Evolutionary conservation across 2,888 invertebrate species (phyloP), one percentile per base, ranked within the genome.

Genomic region (Helicoverpa assulta): DNA sequence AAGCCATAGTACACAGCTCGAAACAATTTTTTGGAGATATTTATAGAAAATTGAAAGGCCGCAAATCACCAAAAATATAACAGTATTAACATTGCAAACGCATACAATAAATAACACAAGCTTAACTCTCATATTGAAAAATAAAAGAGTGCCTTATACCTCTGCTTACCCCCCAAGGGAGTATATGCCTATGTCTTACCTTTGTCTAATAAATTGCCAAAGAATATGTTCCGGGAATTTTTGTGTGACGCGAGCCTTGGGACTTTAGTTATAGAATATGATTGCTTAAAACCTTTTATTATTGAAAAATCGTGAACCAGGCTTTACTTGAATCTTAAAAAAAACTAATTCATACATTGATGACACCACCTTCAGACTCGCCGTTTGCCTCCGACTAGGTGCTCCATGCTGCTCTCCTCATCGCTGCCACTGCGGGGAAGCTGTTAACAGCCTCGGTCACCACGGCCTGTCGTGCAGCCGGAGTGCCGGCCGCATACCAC

Each of bases 121-220:
- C 21, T 72, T 50, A 50, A 14, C 16, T 29, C n/a, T 29, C 40
- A 58, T 54, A 65, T 21, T 58, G 12, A 12, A 43, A 43, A 50
- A 58, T 54, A 21, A 51, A 40, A 50, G 29, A 16, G 5, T 50
- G 53, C n/a, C 21, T 21, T 40, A 43, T 6, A 21, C 55, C 33
- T 50, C 50, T 54, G 40, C 16, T 14, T 18, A 10, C 40, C 47
- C 18, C 68, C 58, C 68, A 7, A 29, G 66, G 50, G 71, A 72
- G 16, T 12, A 12, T 19, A 58, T 50, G 57, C 65, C 54, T 51
- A 40, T 40, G 47, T 40, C 5, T 65, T 43, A 2, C 53, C 12
- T 29, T 40, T 58, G 50, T 33, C 50, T 65, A 54, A 33, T 72
- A 72, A 50, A 72, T 66, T 71, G 29, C 4, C 40, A 54, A 5